Base-by-base conservation (phyloP, 2,113 vertebrate species). In the Colaptes auratus region DNA sequence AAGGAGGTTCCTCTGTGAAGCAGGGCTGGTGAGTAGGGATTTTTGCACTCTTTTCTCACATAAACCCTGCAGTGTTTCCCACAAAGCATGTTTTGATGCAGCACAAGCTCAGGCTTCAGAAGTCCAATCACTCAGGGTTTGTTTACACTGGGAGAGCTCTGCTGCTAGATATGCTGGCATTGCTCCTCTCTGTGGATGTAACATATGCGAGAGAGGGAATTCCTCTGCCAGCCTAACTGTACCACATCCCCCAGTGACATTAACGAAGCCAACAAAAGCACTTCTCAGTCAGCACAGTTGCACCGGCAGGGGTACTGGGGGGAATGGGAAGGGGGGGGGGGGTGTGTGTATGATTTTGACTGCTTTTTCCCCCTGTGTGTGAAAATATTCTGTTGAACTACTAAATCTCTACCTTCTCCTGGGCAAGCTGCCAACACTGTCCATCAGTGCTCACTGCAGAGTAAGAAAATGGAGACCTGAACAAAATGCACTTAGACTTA, bases 121-220 rank as follows among this genome's bases (percentile, higher is more conserved):
- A 90, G 91, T 63, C 84, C 91, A 87, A 80, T 92, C 94, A 79
- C 78, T 96, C 89, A 66, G 77, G 70, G 86, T 96, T 96, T 96
- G 93, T 95, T 96, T 96, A 96, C 89, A 23, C 70, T 84, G 89
- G 88, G 84, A 94, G 92, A 96, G 90, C 83, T 95, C 90, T 93
- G 90, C 96, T 90, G 92, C 94, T 95, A 89, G 93, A 93, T 91
- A 78, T 81, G 93, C 93, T 96, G 96, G 95, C 96, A 96, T n/a
- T 44, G 39, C 93, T 96, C 93, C 96, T 84, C 89, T 0, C 48
- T 87, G 95, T 96, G 92, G 94, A 96, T 95, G 94, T 65, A 96
- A 92, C 95, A 95, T 94, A 95, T 93, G 95, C 95, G 94, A 96
- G 95, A 84, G 90, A 96, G 95, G 95, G 95, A 96, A 96, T 93